Evolutionary conservation across 1,140 invertebrate species (phyloP).

Genomic region (Diorhabda carinulata): DNA sequence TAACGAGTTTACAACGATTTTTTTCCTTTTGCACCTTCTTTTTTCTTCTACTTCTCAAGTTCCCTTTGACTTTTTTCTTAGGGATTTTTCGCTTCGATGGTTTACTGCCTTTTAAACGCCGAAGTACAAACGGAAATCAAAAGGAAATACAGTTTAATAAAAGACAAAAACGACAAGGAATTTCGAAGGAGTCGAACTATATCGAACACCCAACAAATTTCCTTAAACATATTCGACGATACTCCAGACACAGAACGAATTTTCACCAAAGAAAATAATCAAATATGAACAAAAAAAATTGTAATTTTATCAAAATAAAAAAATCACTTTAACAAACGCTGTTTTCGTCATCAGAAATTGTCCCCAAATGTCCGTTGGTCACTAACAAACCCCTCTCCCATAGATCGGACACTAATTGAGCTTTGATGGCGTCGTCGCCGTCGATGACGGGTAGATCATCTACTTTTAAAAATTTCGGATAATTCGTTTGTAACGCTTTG

Average conservation of each 20-base stretch:
- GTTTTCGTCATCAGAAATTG: conserved; percentile 4
- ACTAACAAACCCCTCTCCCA: conserved; percentile 71
- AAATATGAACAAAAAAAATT: background rate
- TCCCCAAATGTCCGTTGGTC: conserved; percentile 44
- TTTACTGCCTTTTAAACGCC: conserved; percentile 85
- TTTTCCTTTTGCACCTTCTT: too few relatives aligned
- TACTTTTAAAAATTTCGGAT: conserved; percentile 72
- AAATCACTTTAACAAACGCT: too few relatives aligned
- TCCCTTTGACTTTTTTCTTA: background rate
- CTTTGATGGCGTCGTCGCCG: conserved; percentile 59
- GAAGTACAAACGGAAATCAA: conserved; percentile 62
- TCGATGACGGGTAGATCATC: conserved; percentile 65
- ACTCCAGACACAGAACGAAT: conserved; percentile 17
- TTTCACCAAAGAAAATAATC: background rate
- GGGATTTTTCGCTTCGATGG: conserved; percentile 60
- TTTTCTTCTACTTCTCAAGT: too few relatives aligned
- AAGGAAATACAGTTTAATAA: conserved; percentile 35
- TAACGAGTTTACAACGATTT: too few relatives aligned
- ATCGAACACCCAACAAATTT: conserved; percentile 33
- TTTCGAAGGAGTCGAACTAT: conserved; percentile 33
- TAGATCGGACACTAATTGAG: conserved; percentile 58
- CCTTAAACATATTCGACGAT: conserved; percentile 24
- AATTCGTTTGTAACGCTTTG: conserved; percentile 65
- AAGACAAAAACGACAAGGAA: conserved; percentile 30
- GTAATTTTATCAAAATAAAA: background rate